Evolutionary conservation across 2,113 vertebrate species (phyloP).

Genomic region (Tenebrosternarchus preto): DNA sequence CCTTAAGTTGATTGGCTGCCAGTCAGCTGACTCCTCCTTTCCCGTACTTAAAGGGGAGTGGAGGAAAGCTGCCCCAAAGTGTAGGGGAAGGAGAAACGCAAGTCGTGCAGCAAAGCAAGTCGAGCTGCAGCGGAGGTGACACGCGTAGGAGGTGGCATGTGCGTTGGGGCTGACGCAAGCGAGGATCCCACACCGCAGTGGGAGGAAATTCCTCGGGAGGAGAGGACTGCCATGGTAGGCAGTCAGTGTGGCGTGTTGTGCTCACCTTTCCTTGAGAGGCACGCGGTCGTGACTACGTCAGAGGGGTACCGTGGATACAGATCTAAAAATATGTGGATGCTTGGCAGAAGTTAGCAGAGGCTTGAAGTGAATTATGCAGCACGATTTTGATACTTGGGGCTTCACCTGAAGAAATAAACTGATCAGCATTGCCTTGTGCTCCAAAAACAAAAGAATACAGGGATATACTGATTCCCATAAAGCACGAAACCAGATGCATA

Average conservation of each 20-base stretch:
- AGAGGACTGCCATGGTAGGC: constrained; percentile 3
- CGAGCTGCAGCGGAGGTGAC: constrained; percentile 25
- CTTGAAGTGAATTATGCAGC: neutral
- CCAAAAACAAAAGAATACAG: no score
- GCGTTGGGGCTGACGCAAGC: constrained; percentile 47
- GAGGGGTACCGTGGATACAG: neutral
- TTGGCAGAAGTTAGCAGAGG: neutral
- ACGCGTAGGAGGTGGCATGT: constrained; percentile 37
- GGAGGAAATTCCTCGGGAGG: constrained; percentile 38
- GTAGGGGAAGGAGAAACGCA: constrained; percentile 32
- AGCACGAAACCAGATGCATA: neutral
- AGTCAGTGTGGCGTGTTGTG: neutral
- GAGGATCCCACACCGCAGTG: constrained; percentile 40
- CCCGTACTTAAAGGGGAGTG: constrained; percentile 46
- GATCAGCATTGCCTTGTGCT: neutral
- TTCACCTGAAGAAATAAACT: neutral
- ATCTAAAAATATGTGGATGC: neutral
- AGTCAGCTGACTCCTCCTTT: constrained; percentile 47
- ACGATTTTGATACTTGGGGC: no score
- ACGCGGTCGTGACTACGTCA: constrained; percentile 10
- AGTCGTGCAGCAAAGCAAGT: constrained; percentile 45
- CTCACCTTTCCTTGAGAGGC: constrained; percentile 17
- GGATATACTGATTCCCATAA: neutral
- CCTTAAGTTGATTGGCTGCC: constrained; percentile 27
- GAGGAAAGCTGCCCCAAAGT: constrained; percentile 48